Base-by-base conservation (phyloP, 53 echinoderm and acorn worm species). In the Henricia sp. region DNA sequence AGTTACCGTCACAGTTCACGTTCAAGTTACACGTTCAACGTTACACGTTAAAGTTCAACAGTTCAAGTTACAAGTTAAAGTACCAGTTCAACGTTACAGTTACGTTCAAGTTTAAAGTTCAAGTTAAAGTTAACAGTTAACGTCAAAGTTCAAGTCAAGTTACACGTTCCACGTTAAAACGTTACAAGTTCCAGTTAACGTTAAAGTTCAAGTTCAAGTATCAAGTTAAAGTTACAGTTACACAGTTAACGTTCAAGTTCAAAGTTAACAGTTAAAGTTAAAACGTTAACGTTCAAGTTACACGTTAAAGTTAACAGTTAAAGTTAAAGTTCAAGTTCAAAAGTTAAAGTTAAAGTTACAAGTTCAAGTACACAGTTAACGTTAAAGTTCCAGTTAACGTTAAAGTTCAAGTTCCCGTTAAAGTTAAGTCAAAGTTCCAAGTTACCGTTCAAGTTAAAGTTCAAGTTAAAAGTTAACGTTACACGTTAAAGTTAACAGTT, bases 141-240 rank as follows among this genome's bases (percentile, higher is more conserved):
- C n/a, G 23, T 51, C 20, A 51, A 51, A 58, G 58, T 58, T 58
- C n/a, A n/a, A n/a, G n/a, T n/a, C n/a, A n/a, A n/a, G n/a, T n/a
- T n/a, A n/a, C n/a, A n/a, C n/a, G n/a, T n/a, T n/a, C n/a, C n/a
- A n/a, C n/a, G n/a, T n/a, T n/a, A n/a, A 58, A 6, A 6, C 6
- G 44, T 44, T 44, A 44, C 6, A 44, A 13, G 6, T 44, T 13
- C 6, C 44, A 44, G n/a, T n/a, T n/a, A n/a, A n/a, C 16, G 1
- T 1, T 51, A n/a, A 51, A 1, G 52, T 51, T 51, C 1, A 51
- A 1, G 3, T 58, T 23, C 21, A 58, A 26, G 21, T 58, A 1
- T 19, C 1, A n/a, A n/a, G 52, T 58, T 58, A 58, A 58, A 20
- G 58, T 58, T 58, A 58, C n/a, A 58, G 58, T 58, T 58, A 6